These are phyloP conservation scores for Lophius piscatorius DNA, from an alignment of 2,113 vertebrate species.

Conservation along the genomic window DNA sequence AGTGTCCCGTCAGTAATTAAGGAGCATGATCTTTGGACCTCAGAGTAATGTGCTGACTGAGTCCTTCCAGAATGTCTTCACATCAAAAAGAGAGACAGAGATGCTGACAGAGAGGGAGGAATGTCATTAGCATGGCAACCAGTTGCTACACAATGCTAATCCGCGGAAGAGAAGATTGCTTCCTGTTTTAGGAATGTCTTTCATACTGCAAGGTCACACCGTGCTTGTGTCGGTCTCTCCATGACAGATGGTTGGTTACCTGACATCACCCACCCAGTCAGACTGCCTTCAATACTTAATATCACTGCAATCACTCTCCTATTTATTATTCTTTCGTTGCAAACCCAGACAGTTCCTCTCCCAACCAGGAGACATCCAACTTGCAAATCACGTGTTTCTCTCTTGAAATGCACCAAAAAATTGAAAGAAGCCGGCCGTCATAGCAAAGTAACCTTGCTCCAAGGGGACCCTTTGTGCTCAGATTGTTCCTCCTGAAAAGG, in stretches of 20 bases:
- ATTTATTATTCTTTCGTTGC: conserved; percentile 20
- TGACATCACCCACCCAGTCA: conserved; percentile 67
- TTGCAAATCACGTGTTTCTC: conserved; percentile 31
- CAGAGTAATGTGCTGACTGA: conserved; percentile 49
- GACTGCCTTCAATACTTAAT: conserved; percentile 62
- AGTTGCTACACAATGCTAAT: conserved; percentile 50
- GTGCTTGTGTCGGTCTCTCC: conserved; percentile 41
- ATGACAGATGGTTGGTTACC: conserved; percentile 76
- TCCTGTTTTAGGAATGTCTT: conserved; percentile 53
- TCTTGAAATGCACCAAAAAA: conserved; percentile 36
- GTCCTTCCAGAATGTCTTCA: conserved; percentile 45
- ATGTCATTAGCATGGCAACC: conserved; percentile 18
- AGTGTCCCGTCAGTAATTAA: not conserved
- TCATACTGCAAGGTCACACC: conserved; percentile 71
- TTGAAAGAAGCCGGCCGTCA: conserved; percentile 34
- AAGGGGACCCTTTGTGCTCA: conserved; percentile 68
- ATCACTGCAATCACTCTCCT: conserved; percentile 37
- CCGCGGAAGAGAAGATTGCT: conserved; percentile 50
- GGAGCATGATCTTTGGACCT: conserved; percentile 55
- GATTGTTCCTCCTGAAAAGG: conserved; percentile 58
- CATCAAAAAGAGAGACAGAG: conserved; percentile 44
- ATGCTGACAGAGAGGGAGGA: conserved; percentile 19
- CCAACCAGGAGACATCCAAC: conserved; percentile 45
- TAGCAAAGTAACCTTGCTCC: conserved; percentile 68
- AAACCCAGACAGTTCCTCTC: conserved; percentile 38